Conservation (phyloP, 2,113 vertebrate genomes). For the Falcunculus frontatus region DNA sequence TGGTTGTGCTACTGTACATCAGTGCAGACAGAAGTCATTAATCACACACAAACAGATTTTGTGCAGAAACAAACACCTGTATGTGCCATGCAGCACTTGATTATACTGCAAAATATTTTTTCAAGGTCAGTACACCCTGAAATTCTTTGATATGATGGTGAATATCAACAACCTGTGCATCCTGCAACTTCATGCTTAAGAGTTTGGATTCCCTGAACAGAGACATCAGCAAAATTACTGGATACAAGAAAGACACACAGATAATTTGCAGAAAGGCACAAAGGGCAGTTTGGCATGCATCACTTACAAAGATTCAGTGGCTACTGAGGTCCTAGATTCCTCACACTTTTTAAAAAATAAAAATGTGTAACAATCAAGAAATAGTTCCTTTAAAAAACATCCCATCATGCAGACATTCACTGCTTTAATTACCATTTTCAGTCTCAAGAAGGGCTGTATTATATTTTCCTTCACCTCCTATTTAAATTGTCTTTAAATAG, state of each 20-base stretch:
- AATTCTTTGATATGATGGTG: not conserved
- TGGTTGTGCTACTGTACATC: not conserved
- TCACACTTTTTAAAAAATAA: not conserved
- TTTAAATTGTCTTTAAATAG: slow-evolving; percentile 30
- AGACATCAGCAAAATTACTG: not conserved
- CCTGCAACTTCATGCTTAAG: not conserved
- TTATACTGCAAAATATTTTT: not conserved
- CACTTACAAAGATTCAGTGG: not conserved
- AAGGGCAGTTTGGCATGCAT: not conserved
- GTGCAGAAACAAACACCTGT: not conserved
- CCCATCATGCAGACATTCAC: not conserved
- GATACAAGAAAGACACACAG: not conserved
- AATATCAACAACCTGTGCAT: not conserved
- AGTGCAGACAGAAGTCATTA: not conserved
- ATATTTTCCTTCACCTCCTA: slow-evolving; percentile 35
- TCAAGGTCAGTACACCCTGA: not conserved
- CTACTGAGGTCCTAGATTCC: not conserved
- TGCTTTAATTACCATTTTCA: slow-evolving; percentile 59
- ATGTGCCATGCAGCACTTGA: not conserved
- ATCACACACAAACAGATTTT: not conserved
- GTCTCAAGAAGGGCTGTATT: slow-evolving; percentile 14
- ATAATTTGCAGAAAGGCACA: not conserved
- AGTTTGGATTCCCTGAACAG: not conserved
- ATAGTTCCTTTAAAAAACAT: not conserved
- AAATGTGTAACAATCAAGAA: not conserved